A percentile compares a stretch with the other conserved stretches of the same genome.
Conservation (phyloP, 2,888 invertebrate genomes). For the Neoascia interrupta region DNA sequence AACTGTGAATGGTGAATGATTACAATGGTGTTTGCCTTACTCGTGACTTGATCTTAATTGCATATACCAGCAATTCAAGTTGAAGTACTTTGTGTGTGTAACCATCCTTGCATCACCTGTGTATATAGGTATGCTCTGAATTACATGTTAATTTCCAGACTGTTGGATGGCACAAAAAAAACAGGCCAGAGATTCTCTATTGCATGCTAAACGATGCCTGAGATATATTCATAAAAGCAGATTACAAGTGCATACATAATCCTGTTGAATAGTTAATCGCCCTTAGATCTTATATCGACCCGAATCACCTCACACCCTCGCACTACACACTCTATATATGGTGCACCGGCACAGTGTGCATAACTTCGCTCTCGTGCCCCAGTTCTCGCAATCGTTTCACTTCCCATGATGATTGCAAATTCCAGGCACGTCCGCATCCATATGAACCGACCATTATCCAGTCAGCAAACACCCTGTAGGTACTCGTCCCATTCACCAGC, state of each 20-base stretch:
- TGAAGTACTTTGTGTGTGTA: conserved; percentile 18
- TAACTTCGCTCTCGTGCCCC: conserved; percentile 49
- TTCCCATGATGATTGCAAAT: conserved; percentile 60
- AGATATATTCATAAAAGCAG: conserved; percentile 66
- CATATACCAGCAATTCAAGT: conserved; percentile 28
- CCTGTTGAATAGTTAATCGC: conserved; percentile 70
- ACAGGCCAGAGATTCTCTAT: conserved; percentile 9
- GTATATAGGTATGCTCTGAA: conserved; percentile 37
- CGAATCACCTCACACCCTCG: conserved; percentile 34
- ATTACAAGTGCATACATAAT: conserved; percentile 68
- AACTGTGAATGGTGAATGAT: background rate
- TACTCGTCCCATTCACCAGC: background rate
- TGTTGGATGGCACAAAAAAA: conserved; percentile 4
- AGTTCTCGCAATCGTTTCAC: conserved; percentile 60
- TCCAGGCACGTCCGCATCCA: conserved; percentile 66
- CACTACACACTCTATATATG: conserved; percentile 28
- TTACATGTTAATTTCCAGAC: conserved; percentile 52
- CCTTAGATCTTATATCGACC: conserved; percentile 68
- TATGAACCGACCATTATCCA: conserved; percentile 70
- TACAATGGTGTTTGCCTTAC: conserved; percentile 19
- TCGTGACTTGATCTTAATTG: conserved; percentile 44
- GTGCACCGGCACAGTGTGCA: conserved; percentile 46
- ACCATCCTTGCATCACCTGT: conserved; percentile 25
- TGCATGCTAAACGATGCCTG: conserved; percentile 13
- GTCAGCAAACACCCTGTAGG: conserved; percentile 59